Percentiles rank a stretch among this genome's conserved stretches.
Evolutionary conservation across 2,113 vertebrate genomes (phyloP).

Genomic region (Cyanoramphus novaezelandiae): DNA sequence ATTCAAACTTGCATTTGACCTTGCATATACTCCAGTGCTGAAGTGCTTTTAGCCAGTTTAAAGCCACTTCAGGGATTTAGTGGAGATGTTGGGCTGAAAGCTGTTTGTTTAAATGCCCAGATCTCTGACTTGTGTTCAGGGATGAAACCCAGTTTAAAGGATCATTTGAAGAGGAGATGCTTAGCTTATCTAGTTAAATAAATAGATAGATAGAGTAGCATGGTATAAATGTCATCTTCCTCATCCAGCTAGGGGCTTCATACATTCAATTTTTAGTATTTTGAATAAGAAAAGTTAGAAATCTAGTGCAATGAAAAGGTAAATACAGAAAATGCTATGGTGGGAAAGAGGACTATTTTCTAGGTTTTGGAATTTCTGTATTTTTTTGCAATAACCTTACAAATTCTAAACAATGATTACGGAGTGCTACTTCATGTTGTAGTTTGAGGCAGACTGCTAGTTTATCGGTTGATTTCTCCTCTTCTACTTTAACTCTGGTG

Average conservation of each 20-base stretch:
- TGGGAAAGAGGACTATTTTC: neutral
- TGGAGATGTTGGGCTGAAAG: neutral
- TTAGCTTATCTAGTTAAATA: neutral
- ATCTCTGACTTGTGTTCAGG: neutral
- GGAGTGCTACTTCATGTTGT: neutral
- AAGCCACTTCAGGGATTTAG: conserved; percentile 36
- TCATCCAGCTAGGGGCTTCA: neutral
- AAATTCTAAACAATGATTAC: neutral
- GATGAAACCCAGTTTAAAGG: neutral
- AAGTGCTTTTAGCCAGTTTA: conserved; percentile 38
- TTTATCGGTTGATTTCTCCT: neutral
- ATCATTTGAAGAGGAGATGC: neutral
- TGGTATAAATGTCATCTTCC: neutral
- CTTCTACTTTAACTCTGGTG: neutral
- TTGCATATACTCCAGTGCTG: neutral
- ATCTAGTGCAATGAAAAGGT: neutral
- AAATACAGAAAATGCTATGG: neutral
- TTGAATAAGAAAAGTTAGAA: neutral
- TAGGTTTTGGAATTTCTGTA: neutral
- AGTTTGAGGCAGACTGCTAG: neutral
- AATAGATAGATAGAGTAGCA: too few species aligned
- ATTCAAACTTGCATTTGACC: conserved; percentile 40
- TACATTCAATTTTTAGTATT: neutral
- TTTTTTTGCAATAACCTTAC: neutral
- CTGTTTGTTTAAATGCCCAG: neutral